Evolutionary conservation across 2,113 vertebrate species (phyloP).

Genomic region (Dromiciops gliroides): DNA sequence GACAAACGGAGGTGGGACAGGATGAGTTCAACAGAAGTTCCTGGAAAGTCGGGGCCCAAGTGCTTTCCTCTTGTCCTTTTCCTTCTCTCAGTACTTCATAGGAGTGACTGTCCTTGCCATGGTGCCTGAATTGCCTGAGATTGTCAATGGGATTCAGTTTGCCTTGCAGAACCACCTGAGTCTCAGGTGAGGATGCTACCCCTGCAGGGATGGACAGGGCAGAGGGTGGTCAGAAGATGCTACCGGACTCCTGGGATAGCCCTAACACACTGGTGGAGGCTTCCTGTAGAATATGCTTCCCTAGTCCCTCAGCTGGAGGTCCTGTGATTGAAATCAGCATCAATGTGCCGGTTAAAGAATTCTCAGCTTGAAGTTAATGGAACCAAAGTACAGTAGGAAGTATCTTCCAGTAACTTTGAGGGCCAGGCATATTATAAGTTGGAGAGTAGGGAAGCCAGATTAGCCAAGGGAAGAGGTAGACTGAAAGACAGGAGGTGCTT

Average conservation of each 20-base stretch:
- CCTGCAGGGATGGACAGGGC: not conserved
- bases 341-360: not conserved
- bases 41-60: no score
- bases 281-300: not conserved
- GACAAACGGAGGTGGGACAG: not conserved
- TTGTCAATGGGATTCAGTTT: constrained; percentile 93
- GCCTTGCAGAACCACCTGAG: constrained; percentile 94
- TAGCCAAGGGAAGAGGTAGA: not conserved
- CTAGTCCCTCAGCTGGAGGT: not conserved
- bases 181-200: constrained; percentile 83
- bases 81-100: constrained; percentile 88
- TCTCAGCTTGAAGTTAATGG: not conserved
- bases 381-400: not conserved
- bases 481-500: not conserved
- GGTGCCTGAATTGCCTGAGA: constrained; percentile 92
- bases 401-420: not conserved
- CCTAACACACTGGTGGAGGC: no score
- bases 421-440: not conserved
- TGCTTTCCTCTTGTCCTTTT: no score
- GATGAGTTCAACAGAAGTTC: no score
- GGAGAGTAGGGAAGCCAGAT: not conserved
- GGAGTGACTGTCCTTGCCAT: constrained; percentile 91
- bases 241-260: no score
- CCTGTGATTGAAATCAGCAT: not conserved
- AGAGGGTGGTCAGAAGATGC: no score